phyloP scores from a whole-genome alignment of 2,888 invertebrate genomes.

The Mimumesa dahlbomi region DNA sequence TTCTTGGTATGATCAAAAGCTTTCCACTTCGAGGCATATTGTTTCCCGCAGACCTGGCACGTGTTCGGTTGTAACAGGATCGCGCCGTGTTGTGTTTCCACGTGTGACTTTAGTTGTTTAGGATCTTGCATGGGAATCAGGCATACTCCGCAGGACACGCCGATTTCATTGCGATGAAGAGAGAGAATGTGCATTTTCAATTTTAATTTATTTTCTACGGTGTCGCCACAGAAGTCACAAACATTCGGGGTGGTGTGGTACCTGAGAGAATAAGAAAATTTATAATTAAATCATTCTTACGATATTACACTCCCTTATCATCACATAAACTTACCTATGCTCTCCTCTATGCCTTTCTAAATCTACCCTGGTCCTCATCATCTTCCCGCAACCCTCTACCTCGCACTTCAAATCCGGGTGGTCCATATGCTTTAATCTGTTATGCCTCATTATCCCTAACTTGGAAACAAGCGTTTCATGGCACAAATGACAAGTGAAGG shows the following conservation, averaged over 20 bases:
- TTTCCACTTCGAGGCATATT: constrained; percentile 83
- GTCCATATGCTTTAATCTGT: constrained; percentile 82
- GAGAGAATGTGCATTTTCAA: constrained; percentile 83
- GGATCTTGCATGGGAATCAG: constrained; percentile 82
- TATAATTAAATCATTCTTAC: too few relatives aligned
- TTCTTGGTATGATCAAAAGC: constrained; percentile 83
- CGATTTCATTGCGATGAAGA: constrained; percentile 82
- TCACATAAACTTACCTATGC: too few relatives aligned
- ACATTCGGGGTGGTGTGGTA: constrained; percentile 80
- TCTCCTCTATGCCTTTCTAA: constrained; percentile 81
- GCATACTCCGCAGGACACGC: constrained; percentile 83
- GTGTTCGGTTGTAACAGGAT: constrained; percentile 81
- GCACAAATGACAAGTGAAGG: constrained; percentile 82
- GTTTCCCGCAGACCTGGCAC: constrained; percentile 84
- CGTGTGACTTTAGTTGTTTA: constrained; percentile 82
- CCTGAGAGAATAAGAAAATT: constrained; percentile 1
- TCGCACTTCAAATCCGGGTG: constrained; percentile 82
- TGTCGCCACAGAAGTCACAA: constrained; percentile 83
- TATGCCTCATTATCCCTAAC: constrained; percentile 83
- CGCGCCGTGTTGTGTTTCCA: constrained; percentile 81
- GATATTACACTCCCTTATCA: too few relatives aligned
- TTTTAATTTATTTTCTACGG: constrained; percentile 82
- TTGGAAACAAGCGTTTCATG: constrained; percentile 82
- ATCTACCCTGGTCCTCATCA: constrained; percentile 82
- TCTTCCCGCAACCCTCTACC: constrained; percentile 80